Conservation (phyloP, 2,888 invertebrate genomes). For the Sarcophaga subvicina region DNA sequence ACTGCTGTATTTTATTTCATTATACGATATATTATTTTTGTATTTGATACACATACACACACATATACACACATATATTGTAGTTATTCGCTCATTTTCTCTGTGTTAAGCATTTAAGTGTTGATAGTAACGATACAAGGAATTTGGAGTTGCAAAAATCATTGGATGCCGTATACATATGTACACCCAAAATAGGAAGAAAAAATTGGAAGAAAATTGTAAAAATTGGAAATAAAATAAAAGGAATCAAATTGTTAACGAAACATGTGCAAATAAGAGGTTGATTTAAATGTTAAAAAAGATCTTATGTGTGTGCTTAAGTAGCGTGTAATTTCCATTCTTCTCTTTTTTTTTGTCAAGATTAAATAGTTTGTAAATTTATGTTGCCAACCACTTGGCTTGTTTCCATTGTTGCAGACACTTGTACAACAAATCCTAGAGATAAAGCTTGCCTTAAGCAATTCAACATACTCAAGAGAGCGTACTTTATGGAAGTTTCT, state of each 20-base stretch:
- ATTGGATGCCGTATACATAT: no score
- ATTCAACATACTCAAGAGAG: no score
- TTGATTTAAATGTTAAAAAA: conserved; percentile 35
- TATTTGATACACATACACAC: background rate
- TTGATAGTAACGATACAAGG: conserved; percentile 34
- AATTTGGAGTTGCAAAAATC: background rate
- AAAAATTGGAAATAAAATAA: background rate
- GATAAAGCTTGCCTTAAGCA: no score
- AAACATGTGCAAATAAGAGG: conserved; percentile 27
- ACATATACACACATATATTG: background rate
- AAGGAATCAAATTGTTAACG: conserved; percentile 39
- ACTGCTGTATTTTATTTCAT: background rate
- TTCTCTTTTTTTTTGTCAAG: conserved; percentile 4
- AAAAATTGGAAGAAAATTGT: conserved; percentile 6
- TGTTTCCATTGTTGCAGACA: no score
- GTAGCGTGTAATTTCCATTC: conserved; percentile 29
- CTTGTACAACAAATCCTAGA: no score
- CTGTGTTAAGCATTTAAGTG: conserved; percentile 37
- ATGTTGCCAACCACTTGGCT: background rate
- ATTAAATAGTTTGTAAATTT: conserved; percentile 22
- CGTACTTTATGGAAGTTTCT: no score
- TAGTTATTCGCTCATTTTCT: background rate
- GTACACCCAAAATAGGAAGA: background rate
- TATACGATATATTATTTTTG: background rate
- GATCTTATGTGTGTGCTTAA: conserved; percentile 23